Evolutionary conservation across 2,888 invertebrate species (phyloP).

Genomic region (Coremacera marginata): DNA sequence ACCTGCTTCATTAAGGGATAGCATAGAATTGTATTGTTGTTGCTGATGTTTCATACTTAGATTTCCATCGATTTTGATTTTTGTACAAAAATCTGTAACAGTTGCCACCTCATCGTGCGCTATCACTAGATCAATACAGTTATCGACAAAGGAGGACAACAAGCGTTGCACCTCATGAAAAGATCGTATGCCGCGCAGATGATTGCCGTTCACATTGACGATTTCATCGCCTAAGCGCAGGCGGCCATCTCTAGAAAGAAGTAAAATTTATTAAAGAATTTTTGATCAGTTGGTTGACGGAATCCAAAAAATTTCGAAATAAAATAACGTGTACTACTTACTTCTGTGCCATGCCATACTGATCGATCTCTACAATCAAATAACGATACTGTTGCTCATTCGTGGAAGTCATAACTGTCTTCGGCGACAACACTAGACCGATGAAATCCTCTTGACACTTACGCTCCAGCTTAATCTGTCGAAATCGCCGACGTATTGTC

Average conservation of each 20-base stretch:
- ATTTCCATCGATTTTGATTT: slow-evolving; percentile 65
- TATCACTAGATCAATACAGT: slow-evolving; percentile 74
- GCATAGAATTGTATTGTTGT: slow-evolving; percentile 48
- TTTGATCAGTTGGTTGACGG: background rate
- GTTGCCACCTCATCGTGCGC: slow-evolving; percentile 76
- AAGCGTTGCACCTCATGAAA: slow-evolving; percentile 76
- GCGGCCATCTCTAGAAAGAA: slow-evolving; percentile 77
- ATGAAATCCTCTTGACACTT: slow-evolving; percentile 77
- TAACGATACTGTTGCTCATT: slow-evolving; percentile 75
- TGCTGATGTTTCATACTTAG: background rate
- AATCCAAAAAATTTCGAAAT: too few relatives aligned
- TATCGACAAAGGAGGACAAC: slow-evolving; percentile 65
- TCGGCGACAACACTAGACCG: slow-evolving; percentile 80
- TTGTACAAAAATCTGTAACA: slow-evolving; percentile 68
- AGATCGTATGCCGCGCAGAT: slow-evolving; percentile 80
- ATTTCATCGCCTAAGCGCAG: slow-evolving; percentile 89
- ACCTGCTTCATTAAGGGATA: slow-evolving; percentile 37
- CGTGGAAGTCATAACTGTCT: slow-evolving; percentile 70
- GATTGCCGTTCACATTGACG: slow-evolving; percentile 87
- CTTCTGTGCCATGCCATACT: slow-evolving; percentile 76
- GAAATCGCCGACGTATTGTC: slow-evolving; percentile 74
- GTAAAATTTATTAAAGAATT: background rate
- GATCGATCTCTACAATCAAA: slow-evolving; percentile 75
- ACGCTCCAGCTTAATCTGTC: slow-evolving; percentile 77
- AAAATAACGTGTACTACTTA: slow-evolving; percentile 55